Conservation (phyloP, 2,113 vertebrate genomes). For the Lichenostomus cassidix region DNA sequence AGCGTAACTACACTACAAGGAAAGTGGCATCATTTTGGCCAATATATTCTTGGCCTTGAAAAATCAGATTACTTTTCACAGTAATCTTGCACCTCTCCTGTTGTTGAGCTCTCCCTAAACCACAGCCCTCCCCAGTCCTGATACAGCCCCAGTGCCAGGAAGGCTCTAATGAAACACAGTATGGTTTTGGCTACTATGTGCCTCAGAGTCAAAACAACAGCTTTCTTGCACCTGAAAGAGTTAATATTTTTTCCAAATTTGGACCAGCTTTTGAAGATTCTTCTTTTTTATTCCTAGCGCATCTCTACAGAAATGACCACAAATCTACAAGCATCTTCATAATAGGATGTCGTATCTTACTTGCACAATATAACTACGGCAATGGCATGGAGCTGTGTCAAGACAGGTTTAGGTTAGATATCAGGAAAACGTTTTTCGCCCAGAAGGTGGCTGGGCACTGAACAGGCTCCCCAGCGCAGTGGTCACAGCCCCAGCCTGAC, state of each 20-base stretch:
- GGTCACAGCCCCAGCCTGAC: neutral
- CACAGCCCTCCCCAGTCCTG: neutral
- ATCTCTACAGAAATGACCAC: neutral
- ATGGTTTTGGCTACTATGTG: neutral
- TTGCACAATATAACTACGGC: fast-evolving
- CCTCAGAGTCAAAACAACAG: neutral
- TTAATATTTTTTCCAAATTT: too few relatives aligned
- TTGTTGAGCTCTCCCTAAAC: neutral
- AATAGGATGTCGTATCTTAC: fast-evolving
- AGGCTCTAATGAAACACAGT: neutral
- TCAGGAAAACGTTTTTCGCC: neutral
- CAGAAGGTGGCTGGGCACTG: neutral
- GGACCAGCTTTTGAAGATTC: neutral
- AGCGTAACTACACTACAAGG: neutral
- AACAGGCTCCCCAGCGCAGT: neutral
- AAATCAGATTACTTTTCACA: neutral
- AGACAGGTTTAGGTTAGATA: neutral
- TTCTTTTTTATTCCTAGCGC: neutral
- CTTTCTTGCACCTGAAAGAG: neutral
- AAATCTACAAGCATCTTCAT: fast-evolving
- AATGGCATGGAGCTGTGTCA: neutral
- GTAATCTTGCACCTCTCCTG: neutral
- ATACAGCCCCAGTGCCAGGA: fast-evolving
- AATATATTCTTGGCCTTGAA: neutral
- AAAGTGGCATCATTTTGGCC: neutral